These are phyloP conservation scores for Allophyes oxyacanthae DNA, from an alignment of 2,888 invertebrate genomes.

Conservation along the genomic window DNA sequence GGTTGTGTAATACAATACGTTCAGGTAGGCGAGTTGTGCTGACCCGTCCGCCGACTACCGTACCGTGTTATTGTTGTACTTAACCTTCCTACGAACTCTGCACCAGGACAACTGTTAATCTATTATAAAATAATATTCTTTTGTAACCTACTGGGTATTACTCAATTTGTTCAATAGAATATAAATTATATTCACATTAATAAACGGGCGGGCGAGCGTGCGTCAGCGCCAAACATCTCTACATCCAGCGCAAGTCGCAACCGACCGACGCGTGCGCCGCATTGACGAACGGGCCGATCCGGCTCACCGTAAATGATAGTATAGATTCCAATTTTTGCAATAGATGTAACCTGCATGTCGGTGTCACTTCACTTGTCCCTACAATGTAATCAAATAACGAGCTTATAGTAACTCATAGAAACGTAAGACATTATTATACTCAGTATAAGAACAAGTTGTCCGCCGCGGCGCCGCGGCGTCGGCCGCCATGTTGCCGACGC, in stretches of 20 bases:
- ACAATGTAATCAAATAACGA: constrained; percentile 44
- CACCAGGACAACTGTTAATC: constrained; percentile 4
- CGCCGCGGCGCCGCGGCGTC: background rate
- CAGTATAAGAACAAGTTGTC: constrained; percentile 8
- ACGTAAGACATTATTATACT: constrained; percentile 28
- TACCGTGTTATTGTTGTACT: constrained; percentile 10
- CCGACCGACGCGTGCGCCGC: no score
- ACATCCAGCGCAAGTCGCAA: background rate
- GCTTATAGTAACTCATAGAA: constrained; percentile 51
- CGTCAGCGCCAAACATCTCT: background rate
- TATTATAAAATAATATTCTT: background rate
- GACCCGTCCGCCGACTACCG: constrained; percentile 10
- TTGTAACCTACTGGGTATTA: no score
- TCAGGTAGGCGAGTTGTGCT: constrained; percentile 6
- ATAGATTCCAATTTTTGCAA: constrained; percentile 5
- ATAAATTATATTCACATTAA: background rate
- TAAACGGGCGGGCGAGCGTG: background rate
- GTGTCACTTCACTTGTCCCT: constrained; percentile 12
- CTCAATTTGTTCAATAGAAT: background rate
- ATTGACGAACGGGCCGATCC: background rate
- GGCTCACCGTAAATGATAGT: background rate
- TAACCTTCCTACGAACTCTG: background rate
- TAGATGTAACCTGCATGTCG: constrained; percentile 4
- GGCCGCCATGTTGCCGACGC: background rate
- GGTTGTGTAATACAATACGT: constrained; percentile 28